Evolutionary conservation across 2,888 invertebrate genomes (phyloP), one percentile per base, ranked within the genome.

Genomic region (Rhagophthalmus giganteus): DNA sequence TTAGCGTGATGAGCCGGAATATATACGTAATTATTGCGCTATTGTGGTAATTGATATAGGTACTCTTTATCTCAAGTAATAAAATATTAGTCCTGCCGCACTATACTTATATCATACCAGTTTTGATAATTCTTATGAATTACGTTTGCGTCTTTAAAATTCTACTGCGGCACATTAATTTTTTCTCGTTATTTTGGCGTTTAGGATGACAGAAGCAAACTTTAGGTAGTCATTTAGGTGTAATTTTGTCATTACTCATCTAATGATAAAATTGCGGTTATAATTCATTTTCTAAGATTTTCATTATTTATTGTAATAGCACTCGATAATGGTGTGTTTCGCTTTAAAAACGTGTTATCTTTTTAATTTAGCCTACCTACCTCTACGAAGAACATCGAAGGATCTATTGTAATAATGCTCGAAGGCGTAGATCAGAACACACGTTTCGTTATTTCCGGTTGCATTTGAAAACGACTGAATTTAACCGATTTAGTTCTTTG

Each of bases 21-120:
- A 49, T 54, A 34, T 41, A 35, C 28, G 46, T 51, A 55, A 55
- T 55, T 56, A 49, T 49, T 53, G 46, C 45, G 45, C 49, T 53
- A 49, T 48, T 54, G 49, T 53, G 37, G 44, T 55, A 55, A 55
- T 55, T 54, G 56, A 57, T 54, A 57, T 57, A 54, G 47, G 47
- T 42, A 52, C 51, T 34, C 51, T 52, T 52, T 45, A 52, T 46
- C 51, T 46, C 28, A 40, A 46, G 51, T 46, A 52, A 46, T 46
- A 46, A 46, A 52, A 52, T 34, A 52, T 52, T 40, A 45, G 30
- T 28, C 34, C 13, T 33, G 34, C 51, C 51, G 51, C 51, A 46
- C 51, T 52, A 52, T 52, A 52, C 31, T 52, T 52, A 51, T 40
- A 45, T 30, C 7, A 12, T 27, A 44, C 13, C 34, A 20, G 11